Percentiles rank a stretch among this genome's conserved stretches.
Evolutionary conservation across 2,113 vertebrate genomes (phyloP).

Genomic region (Syngnathus typhle): DNA sequence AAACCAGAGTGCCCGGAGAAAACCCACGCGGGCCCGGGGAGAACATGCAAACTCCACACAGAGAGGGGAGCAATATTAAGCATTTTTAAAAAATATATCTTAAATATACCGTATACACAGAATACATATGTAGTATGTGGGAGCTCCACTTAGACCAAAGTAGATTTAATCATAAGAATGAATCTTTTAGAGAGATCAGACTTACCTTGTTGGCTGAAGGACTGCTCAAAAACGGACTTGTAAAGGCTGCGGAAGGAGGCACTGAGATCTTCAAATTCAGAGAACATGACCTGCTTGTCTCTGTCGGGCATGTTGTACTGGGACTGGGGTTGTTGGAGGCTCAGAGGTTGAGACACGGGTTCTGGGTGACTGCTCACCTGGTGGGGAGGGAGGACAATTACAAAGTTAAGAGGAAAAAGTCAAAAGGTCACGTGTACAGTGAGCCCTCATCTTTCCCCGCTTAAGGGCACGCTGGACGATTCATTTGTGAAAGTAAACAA

Average conservation of each 20-base stretch:
- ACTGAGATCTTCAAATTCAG: conserved; percentile 94
- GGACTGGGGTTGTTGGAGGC: conserved; percentile 77
- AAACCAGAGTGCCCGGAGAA: too few species aligned
- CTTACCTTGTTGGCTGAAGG: conserved; percentile 87
- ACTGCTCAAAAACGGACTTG: conserved; percentile 90
- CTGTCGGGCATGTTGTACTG: conserved; percentile 85
- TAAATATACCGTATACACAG: too few species aligned
- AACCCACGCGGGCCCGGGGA: too few species aligned
- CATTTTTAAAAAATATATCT: too few species aligned
- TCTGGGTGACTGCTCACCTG: conserved; percentile 84
- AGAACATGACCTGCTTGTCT: conserved; percentile 84
- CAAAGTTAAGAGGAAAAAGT: background rate
- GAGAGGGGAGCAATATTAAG: too few species aligned
- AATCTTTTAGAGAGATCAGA: conserved; percentile 11
- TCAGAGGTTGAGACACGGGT: conserved; percentile 79
- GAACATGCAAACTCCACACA: too few species aligned
- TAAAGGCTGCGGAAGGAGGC: conserved; percentile 93
- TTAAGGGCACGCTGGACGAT: background rate
- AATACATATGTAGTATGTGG: too few species aligned
- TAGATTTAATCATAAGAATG: too few species aligned
- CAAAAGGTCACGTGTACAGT: background rate
- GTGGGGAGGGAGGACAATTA: conserved; percentile 39
- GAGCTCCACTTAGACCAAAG: too few species aligned
- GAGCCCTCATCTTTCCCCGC: background rate
- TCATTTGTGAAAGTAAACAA: conserved; percentile 7